Percentiles rank a stretch among this genome's conserved stretches.
phyloP scores from a whole-genome alignment of 92 coral and sea anemone species.

The Umimayanthus chanpuru region DNA sequence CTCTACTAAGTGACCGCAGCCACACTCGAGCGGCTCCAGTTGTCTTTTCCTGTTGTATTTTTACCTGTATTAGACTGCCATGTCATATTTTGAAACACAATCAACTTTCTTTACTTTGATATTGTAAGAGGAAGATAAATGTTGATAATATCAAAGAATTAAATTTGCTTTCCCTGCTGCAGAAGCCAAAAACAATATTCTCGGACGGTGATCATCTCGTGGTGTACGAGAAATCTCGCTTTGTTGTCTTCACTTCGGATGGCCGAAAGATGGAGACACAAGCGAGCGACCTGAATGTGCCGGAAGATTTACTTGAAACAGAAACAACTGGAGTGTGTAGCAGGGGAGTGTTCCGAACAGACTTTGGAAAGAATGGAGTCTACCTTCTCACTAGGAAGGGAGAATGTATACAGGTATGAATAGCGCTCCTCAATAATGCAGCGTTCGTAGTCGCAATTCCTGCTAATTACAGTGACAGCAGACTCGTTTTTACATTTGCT shows the following conservation, averaged over 20 bases:
- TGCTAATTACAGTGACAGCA: too few relatives aligned
- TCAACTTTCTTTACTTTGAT: too few relatives aligned
- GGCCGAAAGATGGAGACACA: neutral
- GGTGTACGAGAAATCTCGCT: slow-evolving; percentile 4
- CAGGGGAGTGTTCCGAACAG: slow-evolving; percentile 5
- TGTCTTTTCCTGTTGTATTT: too few relatives aligned
- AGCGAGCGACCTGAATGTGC: neutral
- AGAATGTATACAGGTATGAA: slow-evolving; percentile 1
- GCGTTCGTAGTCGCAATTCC: too few relatives aligned
- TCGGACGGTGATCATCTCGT: neutral
- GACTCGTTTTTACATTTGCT: neutral
- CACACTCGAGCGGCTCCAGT: too few relatives aligned
- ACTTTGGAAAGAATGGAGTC: slow-evolving; percentile 10
- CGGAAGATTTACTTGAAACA: neutral
- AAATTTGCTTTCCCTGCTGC: neutral
- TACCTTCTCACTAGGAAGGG: slow-evolving; percentile 11
- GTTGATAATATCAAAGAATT: neutral
- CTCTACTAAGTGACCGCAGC: too few relatives aligned
- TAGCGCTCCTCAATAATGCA: neutral
- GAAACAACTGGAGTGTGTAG: slow-evolving; percentile 11
- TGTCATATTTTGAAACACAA: too few relatives aligned
- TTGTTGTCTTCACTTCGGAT: neutral
- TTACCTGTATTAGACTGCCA: too few relatives aligned
- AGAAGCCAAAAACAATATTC: neutral
- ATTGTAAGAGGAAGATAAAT: neutral